These are phyloP conservation scores for Leptinotarsa undecemlineata DNA, from an alignment of 1,140 invertebrate species.

Conservation along the genomic window DNA sequence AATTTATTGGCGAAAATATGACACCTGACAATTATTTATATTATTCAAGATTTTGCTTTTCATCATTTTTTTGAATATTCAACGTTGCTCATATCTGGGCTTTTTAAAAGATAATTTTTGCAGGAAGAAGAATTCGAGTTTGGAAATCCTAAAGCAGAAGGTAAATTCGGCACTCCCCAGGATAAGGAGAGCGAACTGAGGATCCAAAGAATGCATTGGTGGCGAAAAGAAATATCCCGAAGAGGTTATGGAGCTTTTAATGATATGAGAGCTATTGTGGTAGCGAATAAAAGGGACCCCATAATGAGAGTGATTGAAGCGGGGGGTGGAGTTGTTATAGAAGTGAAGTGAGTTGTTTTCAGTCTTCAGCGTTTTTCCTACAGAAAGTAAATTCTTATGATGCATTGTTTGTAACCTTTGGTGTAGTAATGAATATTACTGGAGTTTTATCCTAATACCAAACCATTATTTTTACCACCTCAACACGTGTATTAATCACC, in stretches of 20 bases:
- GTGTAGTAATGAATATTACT: too few species aligned
- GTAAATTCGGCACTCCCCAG: constrained; percentile 54
- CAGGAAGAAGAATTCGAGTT: constrained; percentile 80
- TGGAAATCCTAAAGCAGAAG: constrained; percentile 67
- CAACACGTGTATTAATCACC: too few species aligned
- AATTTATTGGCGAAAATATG: background rate
- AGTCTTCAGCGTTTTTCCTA: constrained; percentile 4
- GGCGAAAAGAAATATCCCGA: constrained; percentile 61
- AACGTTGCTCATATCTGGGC: too few species aligned
- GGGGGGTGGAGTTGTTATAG: constrained; percentile 70
- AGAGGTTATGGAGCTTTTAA: constrained; percentile 65
- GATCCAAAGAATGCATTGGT: constrained; percentile 65
- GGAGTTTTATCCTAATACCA: too few species aligned
- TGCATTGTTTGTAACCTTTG: too few species aligned
- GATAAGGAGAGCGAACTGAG: constrained; percentile 59
- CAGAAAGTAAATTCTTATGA: too few species aligned
- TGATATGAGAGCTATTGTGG: constrained; percentile 71
- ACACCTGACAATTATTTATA: too few species aligned
- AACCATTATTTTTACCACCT: too few species aligned
- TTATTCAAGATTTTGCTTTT: too few species aligned
- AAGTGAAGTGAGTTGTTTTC: constrained; percentile 51
- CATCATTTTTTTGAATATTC: too few species aligned
- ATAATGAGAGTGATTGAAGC: constrained; percentile 72
- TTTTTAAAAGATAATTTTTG: too few species aligned
- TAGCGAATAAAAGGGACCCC: constrained; percentile 65